Conservation (phyloP, 2,113 vertebrate genomes). For the Spermophilus dauricus region DNA sequence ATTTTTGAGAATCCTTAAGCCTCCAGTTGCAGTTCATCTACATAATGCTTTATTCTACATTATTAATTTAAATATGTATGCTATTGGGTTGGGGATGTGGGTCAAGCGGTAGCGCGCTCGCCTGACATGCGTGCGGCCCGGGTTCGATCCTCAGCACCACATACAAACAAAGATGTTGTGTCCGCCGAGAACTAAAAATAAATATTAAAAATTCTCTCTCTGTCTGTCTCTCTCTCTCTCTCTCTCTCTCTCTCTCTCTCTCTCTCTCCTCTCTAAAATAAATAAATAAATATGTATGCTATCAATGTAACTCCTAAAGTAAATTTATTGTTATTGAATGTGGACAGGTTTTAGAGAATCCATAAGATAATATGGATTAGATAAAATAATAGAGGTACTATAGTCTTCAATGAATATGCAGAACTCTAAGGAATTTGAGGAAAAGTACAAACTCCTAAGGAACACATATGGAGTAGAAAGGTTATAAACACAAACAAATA, state of each 20-base stretch:
- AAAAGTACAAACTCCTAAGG: neutral
- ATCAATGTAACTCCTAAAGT: neutral
- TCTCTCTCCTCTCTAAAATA: too few species aligned
- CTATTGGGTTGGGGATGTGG: neutral
- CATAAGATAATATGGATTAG: neutral
- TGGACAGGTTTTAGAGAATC: neutral
- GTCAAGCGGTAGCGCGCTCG: too few species aligned
- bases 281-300: neutral
- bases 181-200: too few species aligned
- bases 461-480: neutral
- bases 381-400: neutral
- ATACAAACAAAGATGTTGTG: too few species aligned
- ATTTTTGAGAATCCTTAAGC: neutral
- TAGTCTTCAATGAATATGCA: neutral
- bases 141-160: too few species aligned
- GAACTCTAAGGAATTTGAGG: neutral
- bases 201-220: too few species aligned
- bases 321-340: neutral
- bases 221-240: too few species aligned
- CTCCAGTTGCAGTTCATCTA: neutral
- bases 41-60: neutral
- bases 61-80: neutral
- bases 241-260: too few species aligned
- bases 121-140: too few species aligned
- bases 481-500: neutral